These are phyloP conservation scores for Sarcophaga bullata DNA, from an alignment of 1,140 invertebrate genomes.

Conservation along the genomic window DNA sequence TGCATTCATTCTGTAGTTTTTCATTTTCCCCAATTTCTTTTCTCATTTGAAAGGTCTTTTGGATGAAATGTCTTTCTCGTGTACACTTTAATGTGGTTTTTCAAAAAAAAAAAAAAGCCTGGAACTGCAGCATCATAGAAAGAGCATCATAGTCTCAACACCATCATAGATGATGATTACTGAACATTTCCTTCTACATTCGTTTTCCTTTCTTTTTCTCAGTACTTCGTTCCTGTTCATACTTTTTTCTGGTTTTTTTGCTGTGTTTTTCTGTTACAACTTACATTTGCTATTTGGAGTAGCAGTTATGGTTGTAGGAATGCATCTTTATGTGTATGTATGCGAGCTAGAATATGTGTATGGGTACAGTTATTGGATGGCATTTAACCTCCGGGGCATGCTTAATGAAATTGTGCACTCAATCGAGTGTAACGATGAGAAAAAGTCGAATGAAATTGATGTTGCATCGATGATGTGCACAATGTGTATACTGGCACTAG, in stretches of 20 bases:
- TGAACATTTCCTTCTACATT: background rate
- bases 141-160: background rate
- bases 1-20: background rate
- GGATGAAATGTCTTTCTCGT: conserved; percentile 14
- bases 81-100: conserved; percentile 24
- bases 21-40: background rate
- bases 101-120: background rate
- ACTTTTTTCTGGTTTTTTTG: too few species aligned
- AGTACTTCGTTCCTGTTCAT: too few species aligned
- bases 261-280: too few species aligned
- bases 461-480: conserved; percentile 52
- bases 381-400: conserved; percentile 41
- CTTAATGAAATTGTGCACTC: conserved; percentile 66
- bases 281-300: background rate
- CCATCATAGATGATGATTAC: background rate
- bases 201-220: background rate
- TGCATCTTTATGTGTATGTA: background rate
- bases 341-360: background rate
- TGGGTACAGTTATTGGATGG: conserved; percentile 15
- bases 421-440: conserved; percentile 64
- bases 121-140: background rate
- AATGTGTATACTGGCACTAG: background rate
- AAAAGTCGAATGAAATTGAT: conserved; percentile 64
- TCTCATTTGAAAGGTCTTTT: background rate
- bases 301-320: background rate